Evolutionary conservation across 1,140 invertebrate species (phyloP).

Genomic region (Drosophila neocordata): DNA sequence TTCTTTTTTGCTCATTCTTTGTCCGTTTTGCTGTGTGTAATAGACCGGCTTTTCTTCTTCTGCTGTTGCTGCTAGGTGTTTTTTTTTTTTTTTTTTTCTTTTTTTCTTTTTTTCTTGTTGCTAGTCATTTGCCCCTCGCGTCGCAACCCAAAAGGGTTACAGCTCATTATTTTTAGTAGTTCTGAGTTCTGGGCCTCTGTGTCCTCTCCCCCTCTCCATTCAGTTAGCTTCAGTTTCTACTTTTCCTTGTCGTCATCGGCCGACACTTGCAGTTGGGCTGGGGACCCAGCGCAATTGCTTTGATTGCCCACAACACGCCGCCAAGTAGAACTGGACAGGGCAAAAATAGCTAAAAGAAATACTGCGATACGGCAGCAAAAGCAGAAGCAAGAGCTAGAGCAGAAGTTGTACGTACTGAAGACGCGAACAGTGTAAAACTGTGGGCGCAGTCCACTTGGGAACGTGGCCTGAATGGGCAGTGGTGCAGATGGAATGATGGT

Average conservation of each 20-base stretch:
- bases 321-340: slow-evolving; percentile 35
- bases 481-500: slow-evolving; percentile 3
- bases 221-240: too few relatives aligned
- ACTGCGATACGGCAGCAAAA: background rate
- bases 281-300: slow-evolving; percentile 66
- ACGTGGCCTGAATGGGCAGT: background rate
- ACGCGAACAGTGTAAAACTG: slow-evolving; percentile 33
- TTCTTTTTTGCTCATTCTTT: slow-evolving; percentile 30
- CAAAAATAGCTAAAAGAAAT: slow-evolving; percentile 6
- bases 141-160: slow-evolving; percentile 63
- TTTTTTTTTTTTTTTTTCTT: background rate
- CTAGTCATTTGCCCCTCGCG: slow-evolving; percentile 9
- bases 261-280: slow-evolving; percentile 65
- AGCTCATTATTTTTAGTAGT: slow-evolving; percentile 70
- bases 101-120: background rate
- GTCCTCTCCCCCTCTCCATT: slow-evolving; percentile 7
- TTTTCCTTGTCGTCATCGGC: background rate
- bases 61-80: background rate
- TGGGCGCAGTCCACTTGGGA: slow-evolving; percentile 54
- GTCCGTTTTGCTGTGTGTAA: slow-evolving; percentile 9
- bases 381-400: background rate
- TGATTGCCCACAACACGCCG: slow-evolving; percentile 73
- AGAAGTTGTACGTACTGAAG: background rate
- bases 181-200: slow-evolving; percentile 17
- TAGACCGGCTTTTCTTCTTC: slow-evolving; percentile 16